Base-by-base conservation (phyloP, 2,888 invertebrate species). In the Macrophya alboannulata region DNA sequence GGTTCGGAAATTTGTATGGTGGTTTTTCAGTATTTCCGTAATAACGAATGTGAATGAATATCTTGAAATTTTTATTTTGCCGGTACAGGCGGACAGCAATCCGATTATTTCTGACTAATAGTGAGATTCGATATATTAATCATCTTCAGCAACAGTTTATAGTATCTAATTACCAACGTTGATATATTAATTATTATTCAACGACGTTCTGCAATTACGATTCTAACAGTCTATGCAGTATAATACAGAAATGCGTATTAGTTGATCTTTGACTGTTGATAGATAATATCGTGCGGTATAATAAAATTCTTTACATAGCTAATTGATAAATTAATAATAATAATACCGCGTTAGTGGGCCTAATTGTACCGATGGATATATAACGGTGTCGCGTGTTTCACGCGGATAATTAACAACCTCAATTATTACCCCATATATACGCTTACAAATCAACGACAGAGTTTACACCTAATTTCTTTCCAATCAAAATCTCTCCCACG, bases 301-400 rank as follows among this genome's bases (percentile, higher is more conserved):
- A 74, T 12, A 43, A 3, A 21, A 48, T 45, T 21, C n/a, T 74
- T 12, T 21, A 21, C 12, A 45, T n/a, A 31, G 31, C 31, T 31
- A 45, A 25, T 25, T 45, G 74, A 74, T 45, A 45, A 74, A 74
- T 74, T 74, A 74, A 45, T 45, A 45, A 45, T 45, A 45, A 74
- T 74, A 45, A 12, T 45, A 25, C 74, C 45, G 74, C 45, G 15
- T 74, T 21, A 74, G 74, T 25, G 21, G 21, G 21, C 45, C 45
- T 43, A 74, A 74, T 74, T 74, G 48, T 21, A n/a, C 8, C 25
- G 74, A 74, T 74, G n/a, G 74, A 74, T 74, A 74, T n/a, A n/a
- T n/a, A n/a, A n/a, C 74, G 74, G 21, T 45, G 74, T 74, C 74
- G 74, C 74, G 74, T 74, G 74, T 45, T 21, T 25, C 74, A 74